These are phyloP conservation scores for Agrotis puta DNA, from an alignment of 2,888 invertebrate species.

Conservation along the genomic window DNA sequence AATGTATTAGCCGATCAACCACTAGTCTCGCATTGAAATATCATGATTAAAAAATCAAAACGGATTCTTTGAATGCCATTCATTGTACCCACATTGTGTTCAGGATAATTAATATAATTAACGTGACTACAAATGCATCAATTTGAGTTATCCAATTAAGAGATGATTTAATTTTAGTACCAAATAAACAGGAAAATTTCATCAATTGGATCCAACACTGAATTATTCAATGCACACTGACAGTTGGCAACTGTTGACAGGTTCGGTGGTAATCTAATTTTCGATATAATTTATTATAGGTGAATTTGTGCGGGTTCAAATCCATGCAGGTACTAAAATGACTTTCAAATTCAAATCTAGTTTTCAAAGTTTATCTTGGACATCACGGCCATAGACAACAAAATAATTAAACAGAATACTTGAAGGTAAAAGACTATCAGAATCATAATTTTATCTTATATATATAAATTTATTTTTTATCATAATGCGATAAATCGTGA, in stretches of 20 bases:
- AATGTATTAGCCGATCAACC: neutral
- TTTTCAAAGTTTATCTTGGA: too few relatives aligned
- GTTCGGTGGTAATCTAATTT: slow-evolving; percentile 21
- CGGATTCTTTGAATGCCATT: slow-evolving; percentile 48
- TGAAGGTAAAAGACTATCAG: too few relatives aligned
- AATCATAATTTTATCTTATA: too few relatives aligned
- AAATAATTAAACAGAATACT: too few relatives aligned
- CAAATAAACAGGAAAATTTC: slow-evolving; percentile 65
- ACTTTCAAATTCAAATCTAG: too few relatives aligned
- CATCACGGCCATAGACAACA: too few relatives aligned
- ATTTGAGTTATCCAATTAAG: slow-evolving; percentile 74
- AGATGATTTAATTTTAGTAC: slow-evolving; percentile 75
- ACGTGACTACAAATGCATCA: slow-evolving; percentile 74
- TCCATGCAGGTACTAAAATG: too few relatives aligned
- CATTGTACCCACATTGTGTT: slow-evolving; percentile 55
- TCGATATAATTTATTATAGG: neutral
- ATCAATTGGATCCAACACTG: slow-evolving; percentile 33
- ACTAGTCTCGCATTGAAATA: neutral
- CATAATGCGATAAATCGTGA: too few relatives aligned
- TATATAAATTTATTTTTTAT: too few relatives aligned
- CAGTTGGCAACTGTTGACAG: slow-evolving; percentile 33
- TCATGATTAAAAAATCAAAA: slow-evolving; percentile 53
- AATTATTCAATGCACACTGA: slow-evolving; percentile 47
- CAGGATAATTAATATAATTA: slow-evolving; percentile 76
- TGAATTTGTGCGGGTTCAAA: too few relatives aligned